Evolutionary conservation across 2,113 vertebrate species (phyloP).

Genomic region (Cyprinodon brontotheroides): DNA sequence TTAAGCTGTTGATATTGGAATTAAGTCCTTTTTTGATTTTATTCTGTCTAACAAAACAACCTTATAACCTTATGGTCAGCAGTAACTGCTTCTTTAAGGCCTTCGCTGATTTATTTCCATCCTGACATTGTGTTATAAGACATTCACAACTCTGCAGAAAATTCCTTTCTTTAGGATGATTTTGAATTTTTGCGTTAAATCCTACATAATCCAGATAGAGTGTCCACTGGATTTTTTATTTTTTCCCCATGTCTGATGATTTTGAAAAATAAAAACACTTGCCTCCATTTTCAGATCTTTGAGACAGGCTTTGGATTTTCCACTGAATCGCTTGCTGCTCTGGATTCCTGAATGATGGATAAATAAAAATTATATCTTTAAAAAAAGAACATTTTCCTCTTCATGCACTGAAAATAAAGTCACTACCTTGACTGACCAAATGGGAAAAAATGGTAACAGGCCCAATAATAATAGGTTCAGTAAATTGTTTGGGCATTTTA

Average conservation of each 20-base stretch:
- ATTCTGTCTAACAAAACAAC: too few species aligned
- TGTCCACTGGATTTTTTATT: neutral
- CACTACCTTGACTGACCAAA: too few species aligned
- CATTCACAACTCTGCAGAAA: too few species aligned
- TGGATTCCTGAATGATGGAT: conserved; percentile 81
- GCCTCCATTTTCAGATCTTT: conserved; percentile 98
- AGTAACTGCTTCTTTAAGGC: too few species aligned
- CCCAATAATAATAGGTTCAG: neutral
- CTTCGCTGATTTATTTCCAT: too few species aligned
- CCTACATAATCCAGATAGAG: neutral
- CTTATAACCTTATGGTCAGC: too few species aligned
- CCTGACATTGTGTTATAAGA: too few species aligned
- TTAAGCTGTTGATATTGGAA: too few species aligned
- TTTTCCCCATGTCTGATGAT: neutral
- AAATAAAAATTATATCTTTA: neutral
- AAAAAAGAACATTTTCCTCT: neutral
- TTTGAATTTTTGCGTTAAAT: neutral
- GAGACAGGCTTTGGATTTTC: conserved; percentile 97
- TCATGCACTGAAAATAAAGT: neutral
- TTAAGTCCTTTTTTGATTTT: too few species aligned
- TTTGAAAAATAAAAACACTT: conserved; percentile 31
- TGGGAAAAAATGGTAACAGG: neutral
- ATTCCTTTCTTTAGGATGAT: neutral
- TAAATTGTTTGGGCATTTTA: too few species aligned
- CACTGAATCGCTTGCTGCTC: conserved; percentile 96